Evolutionary conservation across 2,113 vertebrate genomes (phyloP).

Genomic region (Nymphicus hollandicus): DNA sequence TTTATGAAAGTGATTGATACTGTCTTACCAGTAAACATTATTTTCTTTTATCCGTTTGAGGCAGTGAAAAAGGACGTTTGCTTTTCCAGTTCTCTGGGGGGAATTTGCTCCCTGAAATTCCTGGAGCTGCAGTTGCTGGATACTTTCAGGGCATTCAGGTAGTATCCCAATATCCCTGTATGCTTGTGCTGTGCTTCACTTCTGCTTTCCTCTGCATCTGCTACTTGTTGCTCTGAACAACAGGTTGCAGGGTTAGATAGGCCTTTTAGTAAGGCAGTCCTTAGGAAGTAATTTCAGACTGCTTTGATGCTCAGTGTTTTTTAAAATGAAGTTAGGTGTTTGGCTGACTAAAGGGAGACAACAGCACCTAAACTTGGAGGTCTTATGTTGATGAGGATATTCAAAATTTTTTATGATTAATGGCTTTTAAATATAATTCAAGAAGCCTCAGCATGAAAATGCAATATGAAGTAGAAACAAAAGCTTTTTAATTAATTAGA

Average conservation of each 20-base stretch:
- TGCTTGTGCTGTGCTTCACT: not conserved
- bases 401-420: not conserved
- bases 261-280: not conserved
- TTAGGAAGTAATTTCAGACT: not conserved
- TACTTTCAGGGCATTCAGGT: not conserved
- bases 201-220: not conserved
- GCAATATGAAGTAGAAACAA: not conserved
- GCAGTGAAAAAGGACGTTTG: not conserved
- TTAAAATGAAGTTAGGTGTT: not conserved
- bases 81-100: not conserved
- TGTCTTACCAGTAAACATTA: not conserved
- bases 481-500: conserved; percentile 20
- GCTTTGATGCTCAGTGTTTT: not conserved
- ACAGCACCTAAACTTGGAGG: not conserved
- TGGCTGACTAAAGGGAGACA: not conserved
- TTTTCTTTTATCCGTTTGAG: not conserved
- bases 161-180: not conserved
- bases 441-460: not conserved
- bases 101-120: not conserved
- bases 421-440: not conserved
- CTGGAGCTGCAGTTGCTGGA: not conserved
- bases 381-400: not conserved
- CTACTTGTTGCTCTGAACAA: not conserved
- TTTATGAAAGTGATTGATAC: rapidly evolving
- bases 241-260: not conserved